Evolutionary conservation across 2,797 vertebrate genomes (phyloP), one percentile per base, ranked within the genome.

Genomic region (Spea hammondii): DNA sequence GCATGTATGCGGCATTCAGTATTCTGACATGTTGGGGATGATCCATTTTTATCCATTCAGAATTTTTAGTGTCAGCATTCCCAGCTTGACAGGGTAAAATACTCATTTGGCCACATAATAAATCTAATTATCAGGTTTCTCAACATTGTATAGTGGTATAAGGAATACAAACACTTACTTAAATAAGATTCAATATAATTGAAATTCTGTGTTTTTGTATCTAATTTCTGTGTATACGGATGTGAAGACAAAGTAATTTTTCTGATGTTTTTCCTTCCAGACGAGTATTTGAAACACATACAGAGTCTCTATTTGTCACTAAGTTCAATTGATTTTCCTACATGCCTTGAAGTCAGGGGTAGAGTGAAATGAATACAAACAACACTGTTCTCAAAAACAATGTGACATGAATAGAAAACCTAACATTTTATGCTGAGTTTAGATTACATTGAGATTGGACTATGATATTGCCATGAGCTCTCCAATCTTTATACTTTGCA

Each of bases 251-350:
- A 62, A 72, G 78, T 68, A 65, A 51, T 79, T 76, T 80, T 67
- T 51, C 44, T 75, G 50, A 57, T 62, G 65, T 76, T 64, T 79
- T 17, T 60, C 13, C 17, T 72, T 76, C 57, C 10, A 46, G 55
- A 69, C 71, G 47, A 64, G 66, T 82, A 66, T 71, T 74, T 59
- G 73, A 83, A 60, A 79, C 51, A 79, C 46, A 70, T 75, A 50
- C 65, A 80, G 55, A 70, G 72, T 80, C 65, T 80, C 68, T 76
- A 76, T 80, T 76, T 76, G 48, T 80, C 72, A 66, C 73, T 76
- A 62, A 67, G 62, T 72, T 76, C 73, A 71, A 76, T 80, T 72
- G 79, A 80, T 80, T 76, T 80, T 80, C 59, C 79, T 76, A 53
- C 67, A 76, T 66, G 69, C 65, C 70, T 73, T 76, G 76, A 69